These are phyloP conservation scores for Ceratina calcarata DNA, from an alignment of 1,140 invertebrate genomes.

Conservation along the genomic window DNA sequence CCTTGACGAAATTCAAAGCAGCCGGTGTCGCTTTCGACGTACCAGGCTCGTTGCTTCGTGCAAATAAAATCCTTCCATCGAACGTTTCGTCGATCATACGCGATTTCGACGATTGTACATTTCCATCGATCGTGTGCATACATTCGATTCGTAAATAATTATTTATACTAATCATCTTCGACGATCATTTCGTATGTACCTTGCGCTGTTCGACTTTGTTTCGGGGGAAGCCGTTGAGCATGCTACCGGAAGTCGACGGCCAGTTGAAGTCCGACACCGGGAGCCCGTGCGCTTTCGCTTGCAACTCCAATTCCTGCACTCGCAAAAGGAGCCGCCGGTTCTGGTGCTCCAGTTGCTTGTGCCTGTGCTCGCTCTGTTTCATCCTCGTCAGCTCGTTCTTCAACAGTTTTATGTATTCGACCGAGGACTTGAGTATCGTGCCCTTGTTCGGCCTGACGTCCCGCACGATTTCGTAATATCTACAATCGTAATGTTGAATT, in stretches of 20 bases:
- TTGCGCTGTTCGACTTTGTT: constrained; percentile 79
- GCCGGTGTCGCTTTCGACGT: not conserved
- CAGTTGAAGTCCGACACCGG: constrained; percentile 83
- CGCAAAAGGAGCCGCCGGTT: constrained; percentile 90
- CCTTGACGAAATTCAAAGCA: constrained; percentile 40
- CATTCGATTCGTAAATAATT: too few relatives aligned
- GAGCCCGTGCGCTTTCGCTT: constrained; percentile 86
- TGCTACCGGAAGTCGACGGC: constrained; percentile 71
- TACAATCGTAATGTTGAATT: constrained; percentile 40
- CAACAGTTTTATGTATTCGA: constrained; percentile 96
- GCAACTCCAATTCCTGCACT: constrained; percentile 87
- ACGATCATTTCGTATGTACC: constrained; percentile 48
- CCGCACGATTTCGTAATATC: constrained; percentile 91
- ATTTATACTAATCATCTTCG: not conserved
- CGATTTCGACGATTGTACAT: not conserved
- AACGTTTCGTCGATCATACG: not conserved
- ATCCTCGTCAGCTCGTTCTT: constrained; percentile 92
- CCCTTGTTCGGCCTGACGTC: constrained; percentile 96
- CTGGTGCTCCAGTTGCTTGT: constrained; percentile 90
- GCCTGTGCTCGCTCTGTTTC: constrained; percentile 88
- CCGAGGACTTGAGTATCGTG: constrained; percentile 98
- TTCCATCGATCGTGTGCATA: too few relatives aligned
- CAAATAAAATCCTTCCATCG: not conserved
- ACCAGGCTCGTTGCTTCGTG: not conserved
- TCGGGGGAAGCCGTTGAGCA: constrained; percentile 75